phyloP scores from a whole-genome alignment of 1,140 invertebrate genomes.

The Rhyzopertha dominica region DNA sequence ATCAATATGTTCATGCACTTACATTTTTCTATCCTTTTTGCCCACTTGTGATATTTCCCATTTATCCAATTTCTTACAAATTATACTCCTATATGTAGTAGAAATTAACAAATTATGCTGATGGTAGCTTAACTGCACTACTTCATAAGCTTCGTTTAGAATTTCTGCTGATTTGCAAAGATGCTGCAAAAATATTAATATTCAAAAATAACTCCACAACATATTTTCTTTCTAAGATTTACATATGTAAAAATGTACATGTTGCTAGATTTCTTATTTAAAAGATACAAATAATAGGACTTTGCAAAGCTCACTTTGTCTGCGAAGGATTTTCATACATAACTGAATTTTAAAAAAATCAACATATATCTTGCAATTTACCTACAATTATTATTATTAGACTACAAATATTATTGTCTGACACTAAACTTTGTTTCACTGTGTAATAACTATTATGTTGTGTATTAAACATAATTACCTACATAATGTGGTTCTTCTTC shows the following conservation, averaged over 20 bases:
- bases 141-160: constrained; percentile 74
- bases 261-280: too few relatives aligned
- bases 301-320: too few relatives aligned
- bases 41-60: constrained; percentile 75
- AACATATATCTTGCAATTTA: constrained; percentile 1
- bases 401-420: too few relatives aligned
- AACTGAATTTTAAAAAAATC: constrained; percentile 16
- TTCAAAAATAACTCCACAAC: constrained; percentile 13
- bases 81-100: constrained; percentile 70
- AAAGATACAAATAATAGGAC: too few relatives aligned
- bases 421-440: too few relatives aligned
- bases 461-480: too few relatives aligned
- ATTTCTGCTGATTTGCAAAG: constrained; percentile 77
- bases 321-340: too few relatives aligned
- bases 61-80: constrained; percentile 62
- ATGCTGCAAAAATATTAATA: constrained; percentile 56
- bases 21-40: constrained; percentile 81
- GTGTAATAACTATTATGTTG: too few relatives aligned
- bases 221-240: constrained; percentile 7
- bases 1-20: constrained; percentile 37
- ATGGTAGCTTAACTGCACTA: constrained; percentile 80
- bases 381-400: too few relatives aligned
- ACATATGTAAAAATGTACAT: too few relatives aligned
- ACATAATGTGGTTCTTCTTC: too few relatives aligned
- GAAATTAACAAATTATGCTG: constrained; percentile 74